A percentile compares a stretch with the other conserved stretches of the same genome.
phyloP scores from a whole-genome alignment of 2,888 invertebrate genomes.

The Drosophila mettleri region DNA sequence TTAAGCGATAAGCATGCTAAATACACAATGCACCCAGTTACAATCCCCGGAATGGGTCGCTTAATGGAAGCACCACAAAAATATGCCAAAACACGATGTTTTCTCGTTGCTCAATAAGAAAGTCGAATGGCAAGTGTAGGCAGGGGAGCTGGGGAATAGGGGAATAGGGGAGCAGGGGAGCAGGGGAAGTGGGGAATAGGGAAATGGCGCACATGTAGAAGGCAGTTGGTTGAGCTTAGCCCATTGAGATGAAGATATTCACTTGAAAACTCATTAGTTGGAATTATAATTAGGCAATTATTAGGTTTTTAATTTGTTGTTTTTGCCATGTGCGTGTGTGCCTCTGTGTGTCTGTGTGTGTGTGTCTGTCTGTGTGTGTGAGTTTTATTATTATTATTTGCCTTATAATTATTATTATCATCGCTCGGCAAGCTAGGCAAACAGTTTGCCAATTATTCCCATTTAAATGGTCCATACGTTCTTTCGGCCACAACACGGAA shows the following conservation, averaged over 20 bases:
- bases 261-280: slow-evolving; percentile 77
- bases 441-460: slow-evolving; percentile 34
- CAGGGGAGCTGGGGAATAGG: background rate
- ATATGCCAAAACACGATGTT: slow-evolving; percentile 48
- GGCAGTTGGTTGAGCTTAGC: slow-evolving; percentile 8
- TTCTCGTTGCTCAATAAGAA: slow-evolving; percentile 17
- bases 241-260: slow-evolving; percentile 62
- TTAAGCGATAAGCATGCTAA: slow-evolving; percentile 76
- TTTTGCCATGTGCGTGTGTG: slow-evolving; percentile 1
- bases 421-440: slow-evolving; percentile 9
- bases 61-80: slow-evolving; percentile 44
- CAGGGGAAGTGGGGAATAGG: background rate
- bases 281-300: slow-evolving; percentile 77
- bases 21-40: slow-evolving; percentile 44
- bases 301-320: slow-evolving; percentile 60
- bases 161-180: slow-evolving; percentile 3
- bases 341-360: background rate
- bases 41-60: background rate
- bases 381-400: slow-evolving; percentile 19
- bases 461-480: slow-evolving; percentile 45
- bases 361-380: slow-evolving; percentile 7
- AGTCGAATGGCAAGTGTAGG: background rate
- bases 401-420: slow-evolving; percentile 39
- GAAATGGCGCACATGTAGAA: slow-evolving; percentile 36
- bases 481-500: slow-evolving; percentile 12